phyloP scores from a whole-genome alignment of 1,140 invertebrate species.

The Ctenoplectra terminalis region DNA sequence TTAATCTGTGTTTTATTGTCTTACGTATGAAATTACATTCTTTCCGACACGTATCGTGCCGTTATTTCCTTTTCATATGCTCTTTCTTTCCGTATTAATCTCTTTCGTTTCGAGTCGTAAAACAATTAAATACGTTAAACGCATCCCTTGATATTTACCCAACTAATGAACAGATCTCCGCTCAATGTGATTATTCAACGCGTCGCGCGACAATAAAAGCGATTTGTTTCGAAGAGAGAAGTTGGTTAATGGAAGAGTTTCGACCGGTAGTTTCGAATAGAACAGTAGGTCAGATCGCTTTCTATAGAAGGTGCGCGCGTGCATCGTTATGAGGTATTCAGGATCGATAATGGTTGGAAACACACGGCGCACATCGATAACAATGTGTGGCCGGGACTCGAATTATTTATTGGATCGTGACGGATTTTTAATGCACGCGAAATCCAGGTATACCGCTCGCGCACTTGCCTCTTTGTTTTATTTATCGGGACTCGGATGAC shows the following conservation, averaged over 20 bases:
- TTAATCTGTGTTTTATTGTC: neutral
- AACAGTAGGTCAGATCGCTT: slow-evolving; percentile 32
- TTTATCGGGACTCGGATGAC: slow-evolving; percentile 24
- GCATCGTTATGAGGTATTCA: slow-evolving; percentile 21
- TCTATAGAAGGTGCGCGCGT: slow-evolving; percentile 19
- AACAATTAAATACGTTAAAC: too few relatives aligned
- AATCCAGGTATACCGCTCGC: neutral
- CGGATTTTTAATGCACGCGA: slow-evolving; percentile 40
- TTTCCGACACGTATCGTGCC: neutral
- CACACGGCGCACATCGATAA: slow-evolving; percentile 16
- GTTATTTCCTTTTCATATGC: too few relatives aligned
- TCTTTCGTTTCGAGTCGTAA: neutral
- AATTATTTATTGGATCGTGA: slow-evolving; percentile 43
- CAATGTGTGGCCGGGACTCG: slow-evolving; percentile 7
- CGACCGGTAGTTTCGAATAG: slow-evolving; percentile 26
- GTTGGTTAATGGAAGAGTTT: neutral
- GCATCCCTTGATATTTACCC: too few relatives aligned
- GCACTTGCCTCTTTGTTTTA: slow-evolving; percentile 20
- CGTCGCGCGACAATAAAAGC: neutral
- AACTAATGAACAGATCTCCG: neutral
- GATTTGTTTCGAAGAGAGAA: neutral
- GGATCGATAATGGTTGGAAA: slow-evolving; percentile 40
- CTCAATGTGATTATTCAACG: neutral
- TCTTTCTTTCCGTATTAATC: neutral
- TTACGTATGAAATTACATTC: neutral